Percentiles rank a stretch among this genome's conserved stretches.
Evolutionary conservation across 2,888 invertebrate species (phyloP).

Genomic region (Siphlonurus alternatus): DNA sequence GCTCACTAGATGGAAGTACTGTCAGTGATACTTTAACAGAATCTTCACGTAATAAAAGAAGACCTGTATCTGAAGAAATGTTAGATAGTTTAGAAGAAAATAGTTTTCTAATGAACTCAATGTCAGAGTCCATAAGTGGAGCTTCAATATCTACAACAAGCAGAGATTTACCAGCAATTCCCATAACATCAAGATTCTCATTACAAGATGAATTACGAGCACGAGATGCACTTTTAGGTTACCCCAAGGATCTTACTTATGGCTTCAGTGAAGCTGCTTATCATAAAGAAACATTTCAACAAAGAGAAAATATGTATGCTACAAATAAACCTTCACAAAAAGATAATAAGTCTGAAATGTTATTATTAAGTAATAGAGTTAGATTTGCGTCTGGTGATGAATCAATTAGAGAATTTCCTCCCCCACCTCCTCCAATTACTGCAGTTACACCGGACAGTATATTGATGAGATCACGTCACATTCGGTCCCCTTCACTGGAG

Average conservation of each 20-base stretch:
- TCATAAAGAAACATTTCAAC: not conserved
- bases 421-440: too few species aligned
- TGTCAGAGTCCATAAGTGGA: not conserved
- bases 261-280: not conserved
- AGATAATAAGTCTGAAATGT: not conserved
- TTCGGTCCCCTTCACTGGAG: not conserved
- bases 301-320: not conserved
- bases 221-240: not conserved
- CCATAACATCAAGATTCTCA: not conserved
- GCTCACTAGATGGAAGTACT: not conserved
- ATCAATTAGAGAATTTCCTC: not conserved
- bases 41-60: constrained; percentile 39
- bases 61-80: constrained; percentile 55
- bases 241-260: not conserved
- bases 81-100: constrained; percentile 45
- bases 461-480: not conserved
- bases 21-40: not conserved
- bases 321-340: not conserved
- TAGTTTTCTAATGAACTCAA: constrained; percentile 26
- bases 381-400: not conserved
- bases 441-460: not conserved
- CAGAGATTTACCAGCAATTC: not conserved
- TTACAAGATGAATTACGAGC: not conserved
- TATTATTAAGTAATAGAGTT: not conserved
- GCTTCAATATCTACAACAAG: not conserved